These are phyloP conservation scores for Pelodytes ibericus DNA, from an alignment of 2,797 vertebrate genomes.

Conservation along the genomic window DNA sequence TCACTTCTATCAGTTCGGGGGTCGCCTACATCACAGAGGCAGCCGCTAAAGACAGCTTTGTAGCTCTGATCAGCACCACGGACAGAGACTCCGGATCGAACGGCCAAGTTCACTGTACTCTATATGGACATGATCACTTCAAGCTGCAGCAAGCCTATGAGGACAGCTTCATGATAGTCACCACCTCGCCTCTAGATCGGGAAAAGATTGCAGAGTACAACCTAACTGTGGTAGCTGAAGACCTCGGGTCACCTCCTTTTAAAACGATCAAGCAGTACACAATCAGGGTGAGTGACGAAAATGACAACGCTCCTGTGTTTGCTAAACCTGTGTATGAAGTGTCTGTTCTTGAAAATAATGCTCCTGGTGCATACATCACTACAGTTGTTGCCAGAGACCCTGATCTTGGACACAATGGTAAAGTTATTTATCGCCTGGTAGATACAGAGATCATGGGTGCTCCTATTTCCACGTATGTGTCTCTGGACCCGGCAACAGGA, in stretches of 20 bases:
- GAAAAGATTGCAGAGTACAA: constrained; percentile 90
- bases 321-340: constrained; percentile 82
- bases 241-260: constrained; percentile 84
- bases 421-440: constrained; percentile 85
- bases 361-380: constrained; percentile 87
- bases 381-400: constrained; percentile 83
- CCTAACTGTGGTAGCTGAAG: constrained; percentile 89
- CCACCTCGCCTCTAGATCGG: constrained; percentile 79
- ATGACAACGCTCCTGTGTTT: constrained; percentile 89
- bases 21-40: constrained; percentile 86
- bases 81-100: constrained; percentile 88
- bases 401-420: constrained; percentile 85
- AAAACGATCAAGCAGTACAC: constrained; percentile 84
- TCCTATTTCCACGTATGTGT: constrained; percentile 87
- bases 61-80: constrained; percentile 90
- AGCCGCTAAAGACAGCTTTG: constrained; percentile 85
- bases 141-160: constrained; percentile 86
- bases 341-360: constrained; percentile 86
- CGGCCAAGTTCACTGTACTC: constrained; percentile 86
- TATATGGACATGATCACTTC: constrained; percentile 89
- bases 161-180: constrained; percentile 92
- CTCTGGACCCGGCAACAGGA: constrained; percentile 88
- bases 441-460: constrained; percentile 83
- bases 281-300: constrained; percentile 86
- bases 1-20: constrained; percentile 73